phyloP scores from a whole-genome alignment of 2,113 vertebrate genomes.

The Riparia riparia region DNA sequence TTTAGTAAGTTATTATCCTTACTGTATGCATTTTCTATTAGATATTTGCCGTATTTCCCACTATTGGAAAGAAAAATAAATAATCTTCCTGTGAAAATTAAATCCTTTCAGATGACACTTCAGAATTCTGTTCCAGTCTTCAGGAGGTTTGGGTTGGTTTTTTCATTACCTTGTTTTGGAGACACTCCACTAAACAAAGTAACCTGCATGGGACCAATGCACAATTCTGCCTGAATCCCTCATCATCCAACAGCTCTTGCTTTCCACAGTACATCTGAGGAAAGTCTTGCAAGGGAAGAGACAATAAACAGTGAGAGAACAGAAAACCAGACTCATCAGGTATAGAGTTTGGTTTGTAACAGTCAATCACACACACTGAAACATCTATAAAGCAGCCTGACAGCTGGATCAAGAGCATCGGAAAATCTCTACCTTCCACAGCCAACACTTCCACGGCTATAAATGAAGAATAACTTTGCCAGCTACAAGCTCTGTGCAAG shows the following conservation, averaged over 20 bases:
- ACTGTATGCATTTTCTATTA: not conserved
- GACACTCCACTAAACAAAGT: not conserved
- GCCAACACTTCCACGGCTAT: not conserved
- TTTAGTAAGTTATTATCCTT: not conserved
- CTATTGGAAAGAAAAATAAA: not conserved
- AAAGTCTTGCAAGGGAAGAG: not conserved
- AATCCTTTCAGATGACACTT: not conserved
- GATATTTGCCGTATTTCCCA: not conserved
- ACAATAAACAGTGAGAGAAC: not conserved
- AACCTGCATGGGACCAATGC: not conserved
- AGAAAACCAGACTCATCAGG: not conserved
- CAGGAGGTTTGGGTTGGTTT: not conserved
- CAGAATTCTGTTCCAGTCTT: not conserved
- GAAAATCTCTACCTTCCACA: not conserved
- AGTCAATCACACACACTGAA: not conserved
- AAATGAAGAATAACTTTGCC: not conserved
- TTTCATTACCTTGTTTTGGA: not conserved
- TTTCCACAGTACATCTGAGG: not conserved
- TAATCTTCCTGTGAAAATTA: not conserved
- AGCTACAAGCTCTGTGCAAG: not conserved
- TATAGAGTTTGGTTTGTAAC: not conserved
- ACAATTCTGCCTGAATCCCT: not conserved
- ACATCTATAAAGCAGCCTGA: not conserved
- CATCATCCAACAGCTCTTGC: not conserved
- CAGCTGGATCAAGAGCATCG: accelerated